These are phyloP conservation scores for Falco punctatus DNA, from an alignment of 2,113 vertebrate genomes.

Conservation along the genomic window DNA sequence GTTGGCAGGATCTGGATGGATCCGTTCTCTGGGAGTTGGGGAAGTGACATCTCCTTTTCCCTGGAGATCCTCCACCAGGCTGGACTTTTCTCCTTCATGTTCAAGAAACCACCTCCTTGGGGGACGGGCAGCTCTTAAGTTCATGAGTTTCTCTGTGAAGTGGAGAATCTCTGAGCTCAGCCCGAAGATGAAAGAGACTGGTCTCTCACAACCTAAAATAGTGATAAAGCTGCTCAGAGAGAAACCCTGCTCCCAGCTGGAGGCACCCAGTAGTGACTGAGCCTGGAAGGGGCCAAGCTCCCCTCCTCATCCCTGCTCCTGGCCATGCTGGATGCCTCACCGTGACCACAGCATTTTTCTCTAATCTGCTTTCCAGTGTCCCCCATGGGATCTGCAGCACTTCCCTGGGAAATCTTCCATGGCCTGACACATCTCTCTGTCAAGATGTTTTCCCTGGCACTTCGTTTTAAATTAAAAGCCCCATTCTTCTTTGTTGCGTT, in stretches of 20 bases:
- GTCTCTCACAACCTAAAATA: neutral
- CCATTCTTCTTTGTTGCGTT: neutral
- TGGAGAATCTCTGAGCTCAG: neutral
- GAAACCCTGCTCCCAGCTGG: neutral
- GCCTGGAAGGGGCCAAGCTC: neutral
- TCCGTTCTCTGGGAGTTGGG: accelerated
- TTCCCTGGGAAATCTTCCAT: neutral
- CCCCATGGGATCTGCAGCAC: neutral
- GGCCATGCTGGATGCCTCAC: neutral
- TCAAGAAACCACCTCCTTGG: neutral
- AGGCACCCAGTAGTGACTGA: neutral
- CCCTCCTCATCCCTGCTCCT: neutral
- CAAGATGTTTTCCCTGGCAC: neutral
- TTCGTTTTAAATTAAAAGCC: neutral
- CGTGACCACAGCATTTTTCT: accelerated
- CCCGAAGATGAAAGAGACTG: neutral
- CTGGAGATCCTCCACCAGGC: neutral
- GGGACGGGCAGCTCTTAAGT: accelerated
- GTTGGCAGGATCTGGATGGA: neutral
- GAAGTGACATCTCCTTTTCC: neutral
- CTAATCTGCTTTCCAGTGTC: neutral
- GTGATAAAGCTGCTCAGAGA: neutral
- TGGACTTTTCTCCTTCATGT: neutral
- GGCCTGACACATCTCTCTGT: neutral
- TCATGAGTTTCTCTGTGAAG: neutral